Evolutionary conservation across 2,888 invertebrate genomes (phyloP), one percentile per base, ranked within the genome.

Genomic region (Heliconius charithonia): DNA sequence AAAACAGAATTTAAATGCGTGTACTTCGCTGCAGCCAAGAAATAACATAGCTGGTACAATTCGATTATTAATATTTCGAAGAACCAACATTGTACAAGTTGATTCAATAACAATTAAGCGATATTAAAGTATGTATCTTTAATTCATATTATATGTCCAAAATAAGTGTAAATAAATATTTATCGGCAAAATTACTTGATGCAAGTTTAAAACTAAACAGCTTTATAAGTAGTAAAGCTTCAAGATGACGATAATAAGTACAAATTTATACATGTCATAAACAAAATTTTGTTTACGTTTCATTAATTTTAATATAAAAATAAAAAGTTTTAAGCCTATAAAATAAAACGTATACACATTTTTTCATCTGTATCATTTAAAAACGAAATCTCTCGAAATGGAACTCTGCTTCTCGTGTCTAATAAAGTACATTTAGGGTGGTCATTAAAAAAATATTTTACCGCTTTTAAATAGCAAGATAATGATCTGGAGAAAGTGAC

Each of bases 401-500:
- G 85, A 56, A 84, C 85, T 83, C 84, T 87, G 88, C 88, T 87
- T 86, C 89, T 88, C 87, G 87, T 87, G 86, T 90, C 88, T 87
- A 89, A 92, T 93, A 93, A 93, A 93, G 90, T 90, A 89, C 89
- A 87, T 89, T 88, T 86, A 87, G 91, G 89, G 88, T 90, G 88
- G 87, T 85, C 94, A 91, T 95, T 94, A 94, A 94, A 92, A 92
- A 87, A 90, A 92, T 93, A 93, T 91, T 94, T 94, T 94, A 94
- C 94, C 91, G 90, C 86, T 86, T 94, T 94, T 92, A 93, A 93
- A 93, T 93, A 93, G 92, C 92, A 90, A 93, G 93, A 94, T 94
- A 93, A 88, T 89, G 88, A 94, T 94, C 93, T 91, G 89, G 93
- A 88, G 94, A 94, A 93, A 94, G 93, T 93, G 89, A 90, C 89